These are phyloP conservation scores for Terrapene triunguis DNA, from an alignment of 2,113 vertebrate genomes.

Conservation along the genomic window DNA sequence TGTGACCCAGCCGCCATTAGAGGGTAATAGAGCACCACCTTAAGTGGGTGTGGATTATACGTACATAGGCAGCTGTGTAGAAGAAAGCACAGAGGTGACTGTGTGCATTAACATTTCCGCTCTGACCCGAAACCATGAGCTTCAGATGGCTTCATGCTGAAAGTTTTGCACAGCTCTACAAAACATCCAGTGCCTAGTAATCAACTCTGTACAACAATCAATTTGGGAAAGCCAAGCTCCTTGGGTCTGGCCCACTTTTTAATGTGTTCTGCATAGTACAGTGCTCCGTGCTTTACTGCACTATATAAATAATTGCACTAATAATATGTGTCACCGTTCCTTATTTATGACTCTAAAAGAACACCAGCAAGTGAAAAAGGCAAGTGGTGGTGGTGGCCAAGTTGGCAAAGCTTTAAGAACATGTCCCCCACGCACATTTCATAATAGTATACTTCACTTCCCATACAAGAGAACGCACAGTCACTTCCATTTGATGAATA, in stretches of 20 bases:
- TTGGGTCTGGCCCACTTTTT: neutral
- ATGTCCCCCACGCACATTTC: fast-evolving
- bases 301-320: fast-evolving
- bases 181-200: neutral
- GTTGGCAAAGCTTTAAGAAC: neutral
- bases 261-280: fast-evolving
- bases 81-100: neutral
- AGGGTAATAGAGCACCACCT: neutral
- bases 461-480: neutral
- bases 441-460: neutral
- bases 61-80: neutral
- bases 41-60: neutral
- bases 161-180: neutral
- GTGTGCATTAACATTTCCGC: neutral
- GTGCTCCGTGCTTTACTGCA: neutral
- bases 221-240: neutral
- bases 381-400: fast-evolving
- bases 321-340: neutral
- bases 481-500: neutral
- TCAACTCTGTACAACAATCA: neutral
- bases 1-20: neutral
- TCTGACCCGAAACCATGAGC: neutral
- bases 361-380: neutral
- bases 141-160: neutral
- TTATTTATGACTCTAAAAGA: neutral